These are phyloP conservation scores for Neotragus pygmaeus DNA, from an alignment of 2,113 vertebrate genomes.

Conservation along the genomic window DNA sequence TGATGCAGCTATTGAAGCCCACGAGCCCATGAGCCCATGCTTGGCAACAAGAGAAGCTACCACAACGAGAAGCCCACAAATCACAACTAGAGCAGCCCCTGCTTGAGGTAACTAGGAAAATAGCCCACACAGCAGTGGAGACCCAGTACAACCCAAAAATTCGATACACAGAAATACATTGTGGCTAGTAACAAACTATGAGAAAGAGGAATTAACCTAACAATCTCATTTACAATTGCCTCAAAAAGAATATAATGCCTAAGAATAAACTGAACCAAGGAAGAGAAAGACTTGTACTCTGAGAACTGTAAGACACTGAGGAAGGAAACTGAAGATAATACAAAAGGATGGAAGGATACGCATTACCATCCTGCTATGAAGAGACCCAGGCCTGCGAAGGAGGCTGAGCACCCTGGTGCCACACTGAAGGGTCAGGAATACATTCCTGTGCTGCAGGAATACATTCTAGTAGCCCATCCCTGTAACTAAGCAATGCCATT, in stretches of 20 bases:
- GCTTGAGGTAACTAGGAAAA: background rate
- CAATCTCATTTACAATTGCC: background rate
- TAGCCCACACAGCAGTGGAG: background rate
- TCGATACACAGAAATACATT: background rate
- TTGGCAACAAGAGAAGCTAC: background rate
- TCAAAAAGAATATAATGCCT: background rate
- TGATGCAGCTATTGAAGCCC: background rate
- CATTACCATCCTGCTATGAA: background rate
- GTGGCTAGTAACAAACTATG: background rate
- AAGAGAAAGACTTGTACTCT: background rate
- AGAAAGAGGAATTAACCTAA: background rate
- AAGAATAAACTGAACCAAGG: background rate
- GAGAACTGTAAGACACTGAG: background rate
- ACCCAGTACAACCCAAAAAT: background rate
- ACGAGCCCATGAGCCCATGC: background rate
- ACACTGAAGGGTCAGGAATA: background rate
- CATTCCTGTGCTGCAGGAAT: background rate
- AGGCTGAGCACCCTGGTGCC: too few species aligned
- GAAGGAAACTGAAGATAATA: background rate
- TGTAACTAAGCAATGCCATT: fast-evolving
- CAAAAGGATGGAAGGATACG: background rate
- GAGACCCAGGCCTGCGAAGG: background rate
- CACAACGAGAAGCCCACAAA: background rate
- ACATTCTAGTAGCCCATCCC: background rate
- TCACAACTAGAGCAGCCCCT: background rate